Base-by-base conservation (phyloP, 2,113 vertebrate genomes). In the Sprattus sprattus region DNA sequence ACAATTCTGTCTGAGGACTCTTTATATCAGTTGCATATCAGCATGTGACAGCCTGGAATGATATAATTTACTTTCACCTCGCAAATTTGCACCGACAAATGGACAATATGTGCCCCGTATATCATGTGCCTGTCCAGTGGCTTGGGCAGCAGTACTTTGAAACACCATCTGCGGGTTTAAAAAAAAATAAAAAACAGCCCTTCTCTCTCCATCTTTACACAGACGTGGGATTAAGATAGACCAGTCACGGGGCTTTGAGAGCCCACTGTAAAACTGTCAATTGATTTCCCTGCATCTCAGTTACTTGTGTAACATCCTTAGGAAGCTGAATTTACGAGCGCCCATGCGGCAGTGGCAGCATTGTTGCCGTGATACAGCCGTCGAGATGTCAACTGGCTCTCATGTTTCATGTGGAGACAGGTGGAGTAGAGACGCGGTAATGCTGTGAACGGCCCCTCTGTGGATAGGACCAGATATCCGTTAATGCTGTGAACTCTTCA, bases 331-430 rank as follows among this genome's bases (percentile, higher is more conserved):
- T 94, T 93, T 94, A 94, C 86, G 91, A 90, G 93, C 90, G 89
- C 90, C 87, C 84, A 83, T 92, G 93, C 88, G 88, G 46, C 10
- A 16, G 82, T 67, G 83, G 78, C 89, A 92, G 92, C 89, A 93
- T 92, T 93, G 92, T 92, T 89, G 88, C 81, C 88, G 88, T 7
- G 45, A 88, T 78, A 83, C 89, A 60, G 85, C 87, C 85, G 89
- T 83, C 88, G 89, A 88, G 89, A 92, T 87, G 87, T 88, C 80
- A 85, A 90, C 45, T 81, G 82, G 86, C 67, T 88, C 87, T 95
- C 92, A 10, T 84, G 91, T 95, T 94, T 94, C 94, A 93, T 91
- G 87, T 92, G 85, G 86, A 92, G 93, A 95, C 93, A 95, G 94
- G 93, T 95, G 94, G 92, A 92, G 8, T 25, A 83, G 92, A 91